These are phyloP conservation scores for Hypolimnas misippus DNA, from an alignment of 2,888 invertebrate species.

Conservation along the genomic window DNA sequence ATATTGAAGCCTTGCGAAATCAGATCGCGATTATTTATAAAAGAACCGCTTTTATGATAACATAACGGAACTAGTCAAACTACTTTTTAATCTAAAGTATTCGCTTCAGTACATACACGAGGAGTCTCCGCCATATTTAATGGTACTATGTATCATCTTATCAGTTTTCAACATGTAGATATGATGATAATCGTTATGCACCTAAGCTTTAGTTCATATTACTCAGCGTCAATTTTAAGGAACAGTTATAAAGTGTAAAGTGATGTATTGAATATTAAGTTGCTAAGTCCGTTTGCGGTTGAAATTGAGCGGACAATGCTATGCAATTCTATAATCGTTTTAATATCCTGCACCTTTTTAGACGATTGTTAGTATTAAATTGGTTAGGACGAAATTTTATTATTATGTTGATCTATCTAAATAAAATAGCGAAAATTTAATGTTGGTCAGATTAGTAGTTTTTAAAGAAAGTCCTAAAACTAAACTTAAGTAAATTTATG, in stretches of 20 bases:
- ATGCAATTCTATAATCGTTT: neutral
- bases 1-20: too few species aligned
- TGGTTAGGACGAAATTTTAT: neutral
- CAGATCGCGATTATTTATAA: neutral
- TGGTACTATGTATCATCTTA: slow-evolving; percentile 11
- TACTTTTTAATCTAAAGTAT: slow-evolving; percentile 10
- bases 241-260: slow-evolving; percentile 3
- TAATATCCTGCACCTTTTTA: neutral
- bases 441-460: too few species aligned
- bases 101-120: neutral
- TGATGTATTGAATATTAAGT: neutral
- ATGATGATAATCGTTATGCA: neutral
- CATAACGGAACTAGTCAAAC: neutral
- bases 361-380: neutral
- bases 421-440: too few species aligned
- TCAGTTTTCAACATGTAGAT: slow-evolving; percentile 13
- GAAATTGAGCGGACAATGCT: slow-evolving; percentile 1
- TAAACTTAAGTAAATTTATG: too few species aligned
- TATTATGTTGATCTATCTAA: too few species aligned
- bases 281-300: neutral
- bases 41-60: neutral
- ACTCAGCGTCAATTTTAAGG: slow-evolving; percentile 1
- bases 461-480: too few species aligned
- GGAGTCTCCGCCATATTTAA: too few species aligned
- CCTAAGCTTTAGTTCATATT: neutral